Percentiles rank a stretch among this genome's conserved stretches.
These are phyloP conservation scores for Clavelina lepadiformis DNA, from an alignment of 23 tunicate genomes.

Conservation along the genomic window DNA sequence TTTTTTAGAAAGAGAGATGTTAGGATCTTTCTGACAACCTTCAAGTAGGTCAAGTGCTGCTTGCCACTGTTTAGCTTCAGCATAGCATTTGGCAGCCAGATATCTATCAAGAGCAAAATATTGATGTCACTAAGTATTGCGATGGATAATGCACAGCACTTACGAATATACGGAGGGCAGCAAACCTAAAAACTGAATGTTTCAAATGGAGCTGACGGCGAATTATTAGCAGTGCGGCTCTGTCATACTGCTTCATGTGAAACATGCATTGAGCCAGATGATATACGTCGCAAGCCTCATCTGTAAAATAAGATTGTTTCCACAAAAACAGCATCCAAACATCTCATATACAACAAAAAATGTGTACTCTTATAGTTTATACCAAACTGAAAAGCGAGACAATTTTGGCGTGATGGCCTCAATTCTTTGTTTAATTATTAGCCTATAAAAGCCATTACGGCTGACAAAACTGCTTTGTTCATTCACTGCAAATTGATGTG, in stretches of 20 bases:
- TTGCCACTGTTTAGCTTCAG: conserved; percentile 67
- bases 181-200: conserved; percentile 70
- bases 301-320: no score
- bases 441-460: no score
- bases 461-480: no score
- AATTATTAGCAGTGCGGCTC: conserved; percentile 73
- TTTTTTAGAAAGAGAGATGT: conserved; percentile 10
- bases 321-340: no score
- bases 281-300: conserved; percentile 45
- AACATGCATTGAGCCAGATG: conserved; percentile 83
- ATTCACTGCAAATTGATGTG: no score
- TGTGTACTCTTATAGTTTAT: no score
- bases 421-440: no score
- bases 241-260: conserved; percentile 54
- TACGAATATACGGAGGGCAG: no score
- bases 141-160: background rate
- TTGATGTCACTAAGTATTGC: background rate
- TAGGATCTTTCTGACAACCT: conserved; percentile 6
- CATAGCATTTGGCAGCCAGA: conserved; percentile 81
- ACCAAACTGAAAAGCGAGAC: background rate
- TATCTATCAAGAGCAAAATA: conserved; percentile 24
- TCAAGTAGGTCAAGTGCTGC: conserved; percentile 76
- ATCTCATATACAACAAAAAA: no score
- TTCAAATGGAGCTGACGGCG: conserved; percentile 46
- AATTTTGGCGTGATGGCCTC: background rate